phyloP scores from a whole-genome alignment of 2,888 invertebrate genomes.

The Cosmorhoe ocellata region DNA sequence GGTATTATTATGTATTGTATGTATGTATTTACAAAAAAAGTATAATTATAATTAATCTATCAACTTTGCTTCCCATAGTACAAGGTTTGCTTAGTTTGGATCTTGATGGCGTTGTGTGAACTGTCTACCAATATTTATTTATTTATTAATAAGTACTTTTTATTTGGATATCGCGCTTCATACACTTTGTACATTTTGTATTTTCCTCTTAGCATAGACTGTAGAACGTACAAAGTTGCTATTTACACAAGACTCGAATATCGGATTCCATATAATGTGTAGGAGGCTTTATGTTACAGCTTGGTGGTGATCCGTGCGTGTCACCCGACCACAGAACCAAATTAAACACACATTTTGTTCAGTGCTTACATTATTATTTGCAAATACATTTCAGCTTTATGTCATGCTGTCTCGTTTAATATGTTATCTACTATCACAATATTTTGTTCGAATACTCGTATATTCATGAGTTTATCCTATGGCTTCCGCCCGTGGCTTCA shows the following conservation, averaged over 20 bases:
- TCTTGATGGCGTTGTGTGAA: too few relatives aligned
- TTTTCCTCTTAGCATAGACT: constrained; percentile 9
- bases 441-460: too few relatives aligned
- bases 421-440: constrained; percentile 5
- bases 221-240: constrained; percentile 26
- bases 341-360: constrained; percentile 21
- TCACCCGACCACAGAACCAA: constrained; percentile 24
- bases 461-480: too few relatives aligned
- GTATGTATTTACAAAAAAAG: too few relatives aligned
- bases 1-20: too few relatives aligned
- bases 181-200: neutral
- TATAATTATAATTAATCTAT: too few relatives aligned
- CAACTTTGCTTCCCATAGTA: too few relatives aligned
- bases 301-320: constrained; percentile 23
- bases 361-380: constrained; percentile 21
- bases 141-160: too few relatives aligned
- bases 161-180: neutral
- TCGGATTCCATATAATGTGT: constrained; percentile 27
- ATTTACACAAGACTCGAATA: constrained; percentile 26
- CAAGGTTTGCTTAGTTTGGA: too few relatives aligned
- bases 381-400: constrained; percentile 14
- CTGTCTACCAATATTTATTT: too few relatives aligned
- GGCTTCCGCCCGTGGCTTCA: too few relatives aligned
- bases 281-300: constrained; percentile 24
- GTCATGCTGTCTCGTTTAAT: constrained; percentile 13